Evolutionary conservation across 2,113 vertebrate genomes (phyloP).

Genomic region (Nerophis ophidion): DNA sequence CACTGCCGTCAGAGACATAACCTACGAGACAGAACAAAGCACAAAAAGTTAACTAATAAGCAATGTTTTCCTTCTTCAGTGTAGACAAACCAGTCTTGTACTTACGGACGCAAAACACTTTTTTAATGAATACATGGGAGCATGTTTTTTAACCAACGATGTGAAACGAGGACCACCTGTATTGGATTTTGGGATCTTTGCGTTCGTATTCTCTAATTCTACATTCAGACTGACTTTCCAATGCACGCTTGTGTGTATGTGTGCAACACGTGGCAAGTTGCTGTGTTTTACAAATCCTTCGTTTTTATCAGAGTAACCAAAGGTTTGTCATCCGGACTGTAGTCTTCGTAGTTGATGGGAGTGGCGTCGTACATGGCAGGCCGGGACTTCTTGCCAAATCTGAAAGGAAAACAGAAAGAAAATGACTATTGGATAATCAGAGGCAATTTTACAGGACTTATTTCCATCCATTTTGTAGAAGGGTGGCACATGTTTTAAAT

Average conservation of each 20-base stretch:
- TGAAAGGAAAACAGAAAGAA: constrained; percentile 50
- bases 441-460: background rate
- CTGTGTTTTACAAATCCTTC: constrained; percentile 90
- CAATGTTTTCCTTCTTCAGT: too few relatives aligned
- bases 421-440: background rate
- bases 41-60: too few relatives aligned
- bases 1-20: too few relatives aligned
- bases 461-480: background rate
- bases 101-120: too few relatives aligned
- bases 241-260: constrained; percentile 1
- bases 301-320: constrained; percentile 98
- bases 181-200: constrained; percentile 1
- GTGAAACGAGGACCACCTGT: too few relatives aligned
- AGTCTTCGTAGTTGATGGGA: constrained; percentile 94
- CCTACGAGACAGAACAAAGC: too few relatives aligned
- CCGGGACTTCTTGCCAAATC: constrained; percentile 96
- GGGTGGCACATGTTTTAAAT: background rate
- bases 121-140: too few relatives aligned
- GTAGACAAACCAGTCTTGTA: too few relatives aligned
- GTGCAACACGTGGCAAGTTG: background rate
- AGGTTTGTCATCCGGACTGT: constrained; percentile 96
- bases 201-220: constrained; percentile 19
- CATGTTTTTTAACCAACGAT: too few relatives aligned
- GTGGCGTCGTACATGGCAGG: constrained; percentile 97
- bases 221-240: constrained; percentile 43